Conservation (phyloP, 1,140 invertebrate genomes). For the Drosophila nasuta region DNA sequence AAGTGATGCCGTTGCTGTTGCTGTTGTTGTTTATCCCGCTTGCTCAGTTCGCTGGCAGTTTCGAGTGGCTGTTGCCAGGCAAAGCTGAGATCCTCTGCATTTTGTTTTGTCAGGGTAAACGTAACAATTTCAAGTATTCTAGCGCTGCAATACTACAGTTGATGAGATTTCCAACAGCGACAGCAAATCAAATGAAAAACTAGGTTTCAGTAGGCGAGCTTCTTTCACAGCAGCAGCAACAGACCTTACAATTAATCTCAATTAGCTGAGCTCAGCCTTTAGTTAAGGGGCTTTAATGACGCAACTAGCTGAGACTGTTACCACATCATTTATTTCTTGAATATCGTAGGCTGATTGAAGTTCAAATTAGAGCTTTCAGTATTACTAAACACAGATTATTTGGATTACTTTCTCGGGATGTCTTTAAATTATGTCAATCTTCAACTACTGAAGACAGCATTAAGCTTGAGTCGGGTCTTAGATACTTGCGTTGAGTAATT, state of each 20-base stretch:
- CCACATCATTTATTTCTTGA: neutral
- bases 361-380: neutral
- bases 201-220: constrained; percentile 2
- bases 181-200: constrained; percentile 11
- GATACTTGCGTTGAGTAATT: no score
- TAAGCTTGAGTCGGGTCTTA: no score
- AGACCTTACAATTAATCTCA: constrained; percentile 12
- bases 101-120: constrained; percentile 33
- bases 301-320: neutral
- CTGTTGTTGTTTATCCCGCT: constrained; percentile 3
- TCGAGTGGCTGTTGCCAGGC: constrained; percentile 31
- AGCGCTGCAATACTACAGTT: constrained; percentile 14
- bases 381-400: neutral
- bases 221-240: neutral
- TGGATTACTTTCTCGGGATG: no score
- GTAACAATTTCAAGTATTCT: constrained; percentile 39
- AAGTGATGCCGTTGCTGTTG: constrained; percentile 13
- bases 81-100: constrained; percentile 29
- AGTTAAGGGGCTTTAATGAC: neutral
- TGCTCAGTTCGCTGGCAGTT: constrained; percentile 46
- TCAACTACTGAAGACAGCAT: no score
- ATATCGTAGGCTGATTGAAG: neutral
- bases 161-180: constrained; percentile 26
- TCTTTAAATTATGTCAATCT: no score
- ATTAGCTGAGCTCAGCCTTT: neutral